These are phyloP conservation scores for Stenurella melanura DNA, from an alignment of 2,888 invertebrate genomes.

Conservation along the genomic window DNA sequence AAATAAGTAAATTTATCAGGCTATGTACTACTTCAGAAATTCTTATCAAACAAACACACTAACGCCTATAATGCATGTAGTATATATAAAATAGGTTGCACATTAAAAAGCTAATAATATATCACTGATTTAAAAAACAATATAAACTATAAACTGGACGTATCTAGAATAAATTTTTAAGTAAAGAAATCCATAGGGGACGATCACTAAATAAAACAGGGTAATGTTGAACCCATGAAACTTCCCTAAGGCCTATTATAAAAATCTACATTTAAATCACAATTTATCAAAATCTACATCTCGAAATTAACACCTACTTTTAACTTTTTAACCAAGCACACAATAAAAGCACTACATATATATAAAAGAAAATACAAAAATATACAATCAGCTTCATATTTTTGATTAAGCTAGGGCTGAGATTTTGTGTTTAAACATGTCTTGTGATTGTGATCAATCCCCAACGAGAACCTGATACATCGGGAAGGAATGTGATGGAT, in stretches of 20 bases:
- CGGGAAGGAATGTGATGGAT: conserved; percentile 46
- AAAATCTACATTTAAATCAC: conserved; percentile 23
- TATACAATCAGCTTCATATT: conserved; percentile 15
- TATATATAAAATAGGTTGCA: conserved; percentile 43
- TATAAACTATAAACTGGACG: conserved; percentile 49
- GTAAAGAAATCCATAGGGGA: conserved; percentile 47
- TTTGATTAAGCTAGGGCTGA: neutral
- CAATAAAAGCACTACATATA: neutral
- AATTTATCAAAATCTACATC: conserved; percentile 13
- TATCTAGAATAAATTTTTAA: conserved; percentile 49
- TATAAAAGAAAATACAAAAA: conserved; percentile 28
- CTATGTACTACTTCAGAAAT: conserved; percentile 22
- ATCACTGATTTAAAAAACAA: conserved; percentile 43
- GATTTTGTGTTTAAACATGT: neutral
- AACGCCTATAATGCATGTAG: conserved; percentile 40
- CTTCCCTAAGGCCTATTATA: conserved; percentile 28
- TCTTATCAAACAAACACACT: conserved; percentile 42
- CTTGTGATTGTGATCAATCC: conserved; percentile 39
- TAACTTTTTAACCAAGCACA: conserved; percentile 17
- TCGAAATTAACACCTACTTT: conserved; percentile 10
- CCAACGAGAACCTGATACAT: conserved; percentile 37
- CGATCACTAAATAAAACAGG: conserved; percentile 26
- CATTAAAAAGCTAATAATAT: conserved; percentile 41
- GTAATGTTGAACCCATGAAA: conserved; percentile 1
- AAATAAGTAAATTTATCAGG: conserved; percentile 35